phyloP scores from a whole-genome alignment of 2,888 invertebrate species.

The Drosophila nr. medialis region DNA sequence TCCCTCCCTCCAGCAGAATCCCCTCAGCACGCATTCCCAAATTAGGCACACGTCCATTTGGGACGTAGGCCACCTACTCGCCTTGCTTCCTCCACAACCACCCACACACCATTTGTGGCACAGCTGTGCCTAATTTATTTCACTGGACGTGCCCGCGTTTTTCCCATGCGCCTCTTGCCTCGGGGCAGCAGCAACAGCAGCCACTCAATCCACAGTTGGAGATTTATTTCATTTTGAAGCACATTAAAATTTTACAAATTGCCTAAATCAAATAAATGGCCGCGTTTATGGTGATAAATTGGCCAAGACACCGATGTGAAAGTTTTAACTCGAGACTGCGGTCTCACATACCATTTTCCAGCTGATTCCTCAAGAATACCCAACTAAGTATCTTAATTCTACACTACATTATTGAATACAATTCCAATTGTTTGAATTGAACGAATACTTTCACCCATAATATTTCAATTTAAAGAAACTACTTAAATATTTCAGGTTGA shows the following conservation, averaged over 20 bases:
- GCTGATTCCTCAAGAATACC: slow-evolving; percentile 12
- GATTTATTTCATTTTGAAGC: slow-evolving; percentile 75
- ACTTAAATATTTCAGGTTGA: not conserved
- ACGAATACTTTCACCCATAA: not conserved
- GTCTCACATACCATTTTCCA: slow-evolving; percentile 8
- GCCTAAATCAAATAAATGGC: slow-evolving; percentile 78
- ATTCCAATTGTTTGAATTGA: no score
- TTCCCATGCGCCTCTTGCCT: slow-evolving; percentile 5
- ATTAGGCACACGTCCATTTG: slow-evolving; percentile 71
- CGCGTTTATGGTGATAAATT: slow-evolving; percentile 79
- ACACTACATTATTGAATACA: not conserved
- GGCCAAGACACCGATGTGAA: slow-evolving; percentile 58
- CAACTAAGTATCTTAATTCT: not conserved
- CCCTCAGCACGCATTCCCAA: slow-evolving; percentile 54
- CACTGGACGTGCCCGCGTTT: slow-evolving; percentile 70
- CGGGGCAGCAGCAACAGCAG: slow-evolving; percentile 3
- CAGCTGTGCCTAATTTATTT: slow-evolving; percentile 77
- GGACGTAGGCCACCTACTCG: slow-evolving; percentile 19
- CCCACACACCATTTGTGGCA: slow-evolving; percentile 34
- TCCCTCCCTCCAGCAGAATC: slow-evolving; percentile 9
- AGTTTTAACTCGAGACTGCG: slow-evolving; percentile 50
- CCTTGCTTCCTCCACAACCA: slow-evolving; percentile 10
- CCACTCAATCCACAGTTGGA: slow-evolving; percentile 69
- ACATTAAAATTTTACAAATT: slow-evolving; percentile 81
- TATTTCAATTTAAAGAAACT: not conserved